These are phyloP conservation scores for Cryptomyrus ogoouensis DNA, from an alignment of 2,113 vertebrate species.

Conservation along the genomic window DNA sequence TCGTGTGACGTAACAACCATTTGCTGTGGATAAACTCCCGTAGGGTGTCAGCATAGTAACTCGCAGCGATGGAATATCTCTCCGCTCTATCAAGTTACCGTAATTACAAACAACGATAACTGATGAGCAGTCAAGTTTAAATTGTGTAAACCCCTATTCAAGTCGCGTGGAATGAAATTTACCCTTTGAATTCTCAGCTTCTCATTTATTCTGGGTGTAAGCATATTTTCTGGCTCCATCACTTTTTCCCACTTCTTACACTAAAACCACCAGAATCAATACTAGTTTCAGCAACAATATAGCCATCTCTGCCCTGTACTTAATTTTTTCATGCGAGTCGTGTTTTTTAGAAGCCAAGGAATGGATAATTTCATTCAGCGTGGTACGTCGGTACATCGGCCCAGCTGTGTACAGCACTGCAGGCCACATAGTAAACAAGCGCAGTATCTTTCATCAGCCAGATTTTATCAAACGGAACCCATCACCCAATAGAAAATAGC, in stretches of 20 bases:
- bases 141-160: background rate
- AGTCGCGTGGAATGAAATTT: constrained; percentile 10
- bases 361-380: background rate
- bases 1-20: background rate
- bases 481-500: background rate
- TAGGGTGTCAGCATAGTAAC: background rate
- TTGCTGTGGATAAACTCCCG: background rate
- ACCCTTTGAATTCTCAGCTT: background rate
- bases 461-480: background rate
- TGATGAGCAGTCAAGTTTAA: background rate
- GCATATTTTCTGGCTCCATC: background rate
- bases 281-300: constrained; percentile 7
- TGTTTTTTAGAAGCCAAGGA: background rate
- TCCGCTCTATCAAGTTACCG: background rate
- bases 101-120: background rate
- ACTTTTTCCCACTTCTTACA: background rate
- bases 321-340: background rate
- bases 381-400: background rate
- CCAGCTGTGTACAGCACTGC: background rate
- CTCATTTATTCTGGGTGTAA: background rate
- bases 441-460: background rate
- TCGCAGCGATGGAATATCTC: background rate
- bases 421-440: background rate
- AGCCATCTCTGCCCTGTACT: background rate
- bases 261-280: constrained; percentile 15